Base-by-base conservation (phyloP, 2,113 vertebrate species). In the Macrotus californicus region DNA sequence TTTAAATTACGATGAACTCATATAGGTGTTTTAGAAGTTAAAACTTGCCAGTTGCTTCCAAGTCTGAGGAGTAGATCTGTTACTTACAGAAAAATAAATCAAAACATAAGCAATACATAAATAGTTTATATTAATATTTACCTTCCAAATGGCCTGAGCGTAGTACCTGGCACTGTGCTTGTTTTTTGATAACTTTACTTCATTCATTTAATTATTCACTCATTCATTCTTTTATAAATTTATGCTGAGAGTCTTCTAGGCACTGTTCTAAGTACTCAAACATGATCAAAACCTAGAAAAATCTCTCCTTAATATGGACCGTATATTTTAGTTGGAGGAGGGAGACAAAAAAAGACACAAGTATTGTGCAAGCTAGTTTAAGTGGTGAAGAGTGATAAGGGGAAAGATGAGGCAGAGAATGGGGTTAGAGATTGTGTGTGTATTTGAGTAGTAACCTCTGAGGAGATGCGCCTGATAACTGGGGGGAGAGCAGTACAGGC, bases 41-140 rank as follows among this genome's bases (percentile, higher is more conserved):
- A 92, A 94, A 48, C 91, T 86, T 91, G 73, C 67, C 72, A 73
- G 77, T 84, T 82, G 92, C 93, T 97, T 97, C 96, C 92, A 97
- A 97, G 94, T 95, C 81, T 86, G 59, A 91, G 31, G 41, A 92
- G 69, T 84, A 76, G 54, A 43, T 85, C 50, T 79, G 72, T 92
- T 92, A 87, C 46, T 83, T 89, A 94, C 89, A 89, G 66, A 86
- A 88, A 69, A 95, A 61, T 64, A 85, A 73, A 59, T 75, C 16
- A 21, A 87, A 84, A 66, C 54, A 16, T 34, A 73, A 93, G 87
- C 70, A 81, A 34, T 48, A 31, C 72, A 75, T 89, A 86, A 91
- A 81, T 84, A 56, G 83, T 89, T 96, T 24, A 56, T 54, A 31
- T 61, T 52, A 22, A 50, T 66, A 26, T 61, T 52, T 22, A 11